A percentile compares a stretch with the other conserved stretches of the same genome.
Conservation (phyloP, 2,797 vertebrate species). For the Pygocentrus nattereri region DNA sequence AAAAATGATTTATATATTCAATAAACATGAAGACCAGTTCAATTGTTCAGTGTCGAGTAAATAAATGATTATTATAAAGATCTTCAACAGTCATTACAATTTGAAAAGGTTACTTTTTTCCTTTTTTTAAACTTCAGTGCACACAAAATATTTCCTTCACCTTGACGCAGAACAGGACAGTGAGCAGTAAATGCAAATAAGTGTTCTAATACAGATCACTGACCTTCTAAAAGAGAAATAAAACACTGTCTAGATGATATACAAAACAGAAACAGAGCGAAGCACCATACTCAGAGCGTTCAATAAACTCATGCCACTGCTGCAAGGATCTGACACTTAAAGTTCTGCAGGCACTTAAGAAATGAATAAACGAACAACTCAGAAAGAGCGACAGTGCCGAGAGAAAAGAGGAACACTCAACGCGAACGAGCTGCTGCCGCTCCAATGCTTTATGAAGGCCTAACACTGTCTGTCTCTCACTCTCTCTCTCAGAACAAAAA, state of each 20-base stretch:
- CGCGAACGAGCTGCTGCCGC: conserved; percentile 59
- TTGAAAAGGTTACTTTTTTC: neutral
- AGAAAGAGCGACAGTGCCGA: conserved; percentile 38
- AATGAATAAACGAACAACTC: conserved; percentile 57
- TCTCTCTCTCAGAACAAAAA: conserved; percentile 56
- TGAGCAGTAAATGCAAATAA: conserved; percentile 45
- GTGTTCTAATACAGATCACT: conserved; percentile 48
- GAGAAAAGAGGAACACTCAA: conserved; percentile 54
- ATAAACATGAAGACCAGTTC: neutral
- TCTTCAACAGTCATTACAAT: neutral
- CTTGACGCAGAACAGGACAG: conserved; percentile 40
- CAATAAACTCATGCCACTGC: conserved; percentile 53
- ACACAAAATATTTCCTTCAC: neutral
- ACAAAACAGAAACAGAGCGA: conserved; percentile 46
- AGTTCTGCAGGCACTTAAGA: conserved; percentile 61
- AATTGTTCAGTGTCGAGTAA: neutral
- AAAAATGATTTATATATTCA: too few species aligned
- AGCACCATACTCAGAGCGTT: conserved; percentile 51
- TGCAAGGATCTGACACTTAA: conserved; percentile 56
- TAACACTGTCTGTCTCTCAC: conserved; percentile 29
- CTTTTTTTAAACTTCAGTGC: neutral
- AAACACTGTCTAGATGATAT: conserved; percentile 47
- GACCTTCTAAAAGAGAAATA: conserved; percentile 56
- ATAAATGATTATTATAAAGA: neutral
- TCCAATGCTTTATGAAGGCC: conserved; percentile 53